Base-by-base conservation (phyloP, 2,113 vertebrate species). In the Colius striatus region DNA sequence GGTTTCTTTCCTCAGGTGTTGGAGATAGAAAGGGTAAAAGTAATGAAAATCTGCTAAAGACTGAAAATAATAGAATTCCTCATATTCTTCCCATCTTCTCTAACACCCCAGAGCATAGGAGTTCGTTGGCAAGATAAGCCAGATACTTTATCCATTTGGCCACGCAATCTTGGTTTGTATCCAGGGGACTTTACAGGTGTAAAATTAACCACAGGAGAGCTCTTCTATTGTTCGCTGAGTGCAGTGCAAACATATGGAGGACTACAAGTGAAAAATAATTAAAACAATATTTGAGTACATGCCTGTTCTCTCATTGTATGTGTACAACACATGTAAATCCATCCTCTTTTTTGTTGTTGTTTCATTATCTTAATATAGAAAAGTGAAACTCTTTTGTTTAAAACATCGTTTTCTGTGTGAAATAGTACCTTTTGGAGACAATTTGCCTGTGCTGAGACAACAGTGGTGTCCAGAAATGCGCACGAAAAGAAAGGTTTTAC, bases 141-240 rank as follows among this genome's bases (percentile, higher is more conserved):
- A 86, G 71, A 83, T 83, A 79, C 55, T 94, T 96, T 87, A 95
- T 89, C 89, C 81, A 61, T 71, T 95, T 95, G 97, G 95, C 90
- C 84, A 74, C 0, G 3, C 67, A 90, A 47, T 89, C 87, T 92
- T 96, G 95, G 88, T 93, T 74, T 87, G 67, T 85, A 90, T 94
- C 95, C 95, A 95, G 71, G 53, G 77, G 92, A 87, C 89, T 96
- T 94, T 92, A 95, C 95, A 97, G 96, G 96, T 97, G 87, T 96
- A 95, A 95, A 95, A 96, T 89, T 67, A 95, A 90, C 91, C 96
- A 92, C 92, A 83, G 93, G 95, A 94, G 95, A 94, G 73, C 87
- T 97, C 92, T 92, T 95, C 94, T 91, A 70, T 97, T 97, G 92
- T 97, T 97, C 94, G 84, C 94, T 84, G 88, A 95, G 87, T 94